Base-by-base conservation (phyloP, 2,113 vertebrate genomes). In the Larimichthys crocea region DNA sequence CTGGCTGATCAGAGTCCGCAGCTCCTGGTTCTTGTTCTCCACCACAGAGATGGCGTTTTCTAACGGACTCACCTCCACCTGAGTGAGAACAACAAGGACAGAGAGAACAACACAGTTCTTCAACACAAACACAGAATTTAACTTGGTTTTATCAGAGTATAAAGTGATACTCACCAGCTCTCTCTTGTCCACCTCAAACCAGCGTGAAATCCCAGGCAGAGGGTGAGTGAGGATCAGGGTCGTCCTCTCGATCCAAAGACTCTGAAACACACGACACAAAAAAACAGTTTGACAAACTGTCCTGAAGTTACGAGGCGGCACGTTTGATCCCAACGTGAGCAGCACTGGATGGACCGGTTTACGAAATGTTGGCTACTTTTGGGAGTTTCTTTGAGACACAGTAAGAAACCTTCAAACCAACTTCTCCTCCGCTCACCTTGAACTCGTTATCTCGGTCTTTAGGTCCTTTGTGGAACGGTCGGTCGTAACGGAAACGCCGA, bases 391-490 rank as follows among this genome's bases (percentile, higher is more conserved):
- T 31, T 31, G 31, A 31, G 29, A 31, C 29, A 31, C 29, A 31
- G 14, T 26, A 57, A 29, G 0, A 56, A 56, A 56, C 29, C 5
- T 59, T 59, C 1, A 16, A 16, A 31, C 12, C 22, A 26, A 3
- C 14, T 20, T 31, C 10, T 5, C 31, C 24, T 49, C 3, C 1
- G 15, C 66, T 78, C 42, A 99, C 98, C 97, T 99, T 99, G 86
- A 99, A 99, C 89, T 99, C 98, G 0, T 99, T 99, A 14, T 99
- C 98, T 72, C 97, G 94, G 95, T 99, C 98, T 92, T 98, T 98
- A 31, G 96, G 94, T 12, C 97, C 98, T 90, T 98, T 98, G 93
- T 99, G 98, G 91, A 99, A 99, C 11, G 98, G 98, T 1, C 98
- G 94, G 93, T 99, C 98, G 0, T 99, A 98, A n/a, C 98, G 97